Base-by-base conservation (phyloP, 2,113 vertebrate genomes). In the Cynocephalus volans region DNA sequence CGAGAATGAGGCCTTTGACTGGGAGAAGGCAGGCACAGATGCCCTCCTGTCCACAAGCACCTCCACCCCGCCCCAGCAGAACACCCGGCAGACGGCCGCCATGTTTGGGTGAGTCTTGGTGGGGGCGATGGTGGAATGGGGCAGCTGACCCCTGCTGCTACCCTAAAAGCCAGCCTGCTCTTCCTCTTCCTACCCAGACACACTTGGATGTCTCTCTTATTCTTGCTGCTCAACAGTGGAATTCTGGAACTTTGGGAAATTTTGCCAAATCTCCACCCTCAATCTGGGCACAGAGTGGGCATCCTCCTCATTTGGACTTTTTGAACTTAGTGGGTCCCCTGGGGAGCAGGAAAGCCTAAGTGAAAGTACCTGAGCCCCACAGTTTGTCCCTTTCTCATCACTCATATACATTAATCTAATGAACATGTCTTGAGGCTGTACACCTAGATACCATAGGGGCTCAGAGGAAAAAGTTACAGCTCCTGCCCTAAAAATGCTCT, bases 1-100 rank as follows among this genome's bases (percentile, higher is more conserved):
- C 0, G 99, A 99, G 98, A 99, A 99, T 1, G 99, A 99, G 98
- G 99, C 99, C 76, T 99, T 99, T 69, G 99, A 99, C 97, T 99
- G 99, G 99, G 99, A 99, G 98, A 99, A 99, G 97, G 99, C 98
- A 50, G 99, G 99, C 92, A 99, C 99, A 0, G 99, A 99, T 36
- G 98, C 99, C 77, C 98, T 99, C 12, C 97, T 99, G 97, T 99
- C 99, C 28, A 99, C 99, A 67, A 99, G 99, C 97, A 99, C 99
- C 96, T 99, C 99, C 89, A 99, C 99, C 77, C 99, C 99, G 24
- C 99, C 99, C 21, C 99, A 99, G 98, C 99, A 99, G 97, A 99
- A 99, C 98, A 99, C 99, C 70, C 98, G 99, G 86, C 99, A 99
- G 97, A 99, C 99, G 0, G 99, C 99, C 50, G 99, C 99, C 95